Conservation (phyloP, 2,797 vertebrate species). For the Acestrorhynchus altus region DNA sequence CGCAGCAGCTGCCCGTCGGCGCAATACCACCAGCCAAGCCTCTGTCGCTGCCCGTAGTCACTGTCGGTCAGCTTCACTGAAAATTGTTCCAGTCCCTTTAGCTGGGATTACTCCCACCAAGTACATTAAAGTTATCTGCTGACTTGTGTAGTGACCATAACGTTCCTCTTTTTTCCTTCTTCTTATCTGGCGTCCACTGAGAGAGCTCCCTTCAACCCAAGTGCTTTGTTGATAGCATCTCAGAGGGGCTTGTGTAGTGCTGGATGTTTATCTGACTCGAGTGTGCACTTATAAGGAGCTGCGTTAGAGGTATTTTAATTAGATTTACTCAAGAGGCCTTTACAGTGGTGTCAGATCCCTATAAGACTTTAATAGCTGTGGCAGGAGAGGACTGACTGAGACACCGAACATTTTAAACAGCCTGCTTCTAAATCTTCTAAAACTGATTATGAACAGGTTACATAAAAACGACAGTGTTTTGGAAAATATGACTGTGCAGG, state of each 20-base stretch:
- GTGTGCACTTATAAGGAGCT: slow-evolving; percentile 73
- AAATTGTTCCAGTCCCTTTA: neutral
- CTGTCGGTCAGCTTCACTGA: neutral
- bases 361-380: slow-evolving; percentile 21
- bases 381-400: neutral
- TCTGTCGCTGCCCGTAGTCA: neutral
- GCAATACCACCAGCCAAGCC: neutral
- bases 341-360: slow-evolving; percentile 45
- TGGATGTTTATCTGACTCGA: slow-evolving; percentile 57
- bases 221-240: slow-evolving; percentile 56
- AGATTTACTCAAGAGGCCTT: slow-evolving; percentile 50
- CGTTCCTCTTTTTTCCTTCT: neutral
- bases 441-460: too few relatives aligned
- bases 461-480: too few relatives aligned
- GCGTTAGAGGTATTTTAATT: slow-evolving; percentile 70
- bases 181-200: slow-evolving; percentile 18
- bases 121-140: slow-evolving; percentile 30
- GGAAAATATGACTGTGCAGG: too few relatives aligned
- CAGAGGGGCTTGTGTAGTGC: slow-evolving; percentile 52
- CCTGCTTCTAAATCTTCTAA: too few relatives aligned
- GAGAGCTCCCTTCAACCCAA: slow-evolving; percentile 25
- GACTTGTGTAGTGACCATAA: slow-evolving; percentile 19
- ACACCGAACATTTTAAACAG: neutral
- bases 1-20: neutral
- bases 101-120: slow-evolving; percentile 3